A percentile compares a stretch with the other conserved stretches of the same genome.
Conservation (phyloP, 2,113 vertebrate species). For the Gambusia affinis region DNA sequence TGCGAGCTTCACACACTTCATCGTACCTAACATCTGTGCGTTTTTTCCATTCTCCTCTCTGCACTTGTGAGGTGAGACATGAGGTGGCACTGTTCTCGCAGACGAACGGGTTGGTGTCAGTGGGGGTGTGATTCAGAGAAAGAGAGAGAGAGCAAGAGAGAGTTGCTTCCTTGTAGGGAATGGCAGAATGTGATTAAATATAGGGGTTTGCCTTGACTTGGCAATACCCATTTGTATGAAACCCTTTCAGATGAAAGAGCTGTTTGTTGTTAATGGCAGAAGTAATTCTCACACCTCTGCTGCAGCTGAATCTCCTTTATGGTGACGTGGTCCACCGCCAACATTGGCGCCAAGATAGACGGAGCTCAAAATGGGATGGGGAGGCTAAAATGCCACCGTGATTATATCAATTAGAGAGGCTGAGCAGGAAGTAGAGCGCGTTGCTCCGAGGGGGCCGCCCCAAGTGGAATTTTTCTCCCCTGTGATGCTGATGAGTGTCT, state of each 20-base stretch:
- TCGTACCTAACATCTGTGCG: neutral
- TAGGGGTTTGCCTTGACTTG: slow-evolving; percentile 56
- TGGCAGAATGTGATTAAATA: slow-evolving; percentile 60
- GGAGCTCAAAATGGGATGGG: slow-evolving; percentile 52
- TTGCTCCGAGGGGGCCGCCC: slow-evolving; percentile 35
- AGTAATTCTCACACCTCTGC: slow-evolving; percentile 65
- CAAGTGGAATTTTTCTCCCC: slow-evolving; percentile 43
- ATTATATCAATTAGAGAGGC: slow-evolving; percentile 73
- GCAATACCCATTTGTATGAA: slow-evolving; percentile 51
- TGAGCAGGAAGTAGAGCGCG: slow-evolving; percentile 46
- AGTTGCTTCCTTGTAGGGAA: slow-evolving; percentile 35
- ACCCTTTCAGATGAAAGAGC: slow-evolving; percentile 59
- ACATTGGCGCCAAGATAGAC: slow-evolving; percentile 51
- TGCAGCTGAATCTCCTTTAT: slow-evolving; percentile 55
- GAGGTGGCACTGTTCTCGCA: slow-evolving; percentile 76
- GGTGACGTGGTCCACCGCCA: slow-evolving; percentile 47
- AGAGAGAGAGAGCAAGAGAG: neutral
- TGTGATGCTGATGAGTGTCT: slow-evolving; percentile 70
- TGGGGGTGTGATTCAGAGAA: slow-evolving; percentile 10
- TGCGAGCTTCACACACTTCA: slow-evolving; percentile 2
- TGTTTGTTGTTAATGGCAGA: slow-evolving; percentile 71
- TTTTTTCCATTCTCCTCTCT: neutral
- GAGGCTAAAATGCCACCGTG: slow-evolving; percentile 66
- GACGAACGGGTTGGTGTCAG: slow-evolving; percentile 19
- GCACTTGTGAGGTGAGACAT: slow-evolving; percentile 38